These are phyloP conservation scores for Synergus japonicus DNA, from an alignment of 2,888 invertebrate genomes.

Conservation along the genomic window DNA sequence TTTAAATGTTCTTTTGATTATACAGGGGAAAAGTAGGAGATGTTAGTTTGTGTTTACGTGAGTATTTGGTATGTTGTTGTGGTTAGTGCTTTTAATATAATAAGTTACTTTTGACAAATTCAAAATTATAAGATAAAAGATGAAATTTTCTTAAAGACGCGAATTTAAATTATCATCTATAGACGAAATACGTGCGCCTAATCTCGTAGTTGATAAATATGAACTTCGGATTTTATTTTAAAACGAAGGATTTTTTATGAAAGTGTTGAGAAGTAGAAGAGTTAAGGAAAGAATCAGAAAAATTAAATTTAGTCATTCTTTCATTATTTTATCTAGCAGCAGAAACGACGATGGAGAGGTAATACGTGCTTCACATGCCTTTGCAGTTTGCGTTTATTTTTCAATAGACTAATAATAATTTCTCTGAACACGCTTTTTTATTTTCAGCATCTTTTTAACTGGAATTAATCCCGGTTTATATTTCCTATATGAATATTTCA, in stretches of 20 bases:
- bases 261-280: slow-evolving; percentile 47
- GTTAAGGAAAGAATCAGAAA: slow-evolving; percentile 46
- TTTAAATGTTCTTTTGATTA: too few relatives aligned
- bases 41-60: too few relatives aligned
- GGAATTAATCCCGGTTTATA: neutral
- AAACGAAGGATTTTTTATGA: slow-evolving; percentile 34
- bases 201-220: slow-evolving; percentile 1
- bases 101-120: too few relatives aligned
- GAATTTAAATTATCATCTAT: too few relatives aligned
- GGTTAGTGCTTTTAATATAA: too few relatives aligned
- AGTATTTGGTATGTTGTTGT: too few relatives aligned
- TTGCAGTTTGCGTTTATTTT: slow-evolving; percentile 26
- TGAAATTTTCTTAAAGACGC: too few relatives aligned
- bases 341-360: slow-evolving; percentile 23
- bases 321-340: slow-evolving; percentile 50
- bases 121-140: too few relatives aligned
- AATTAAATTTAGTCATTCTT: slow-evolving; percentile 52
- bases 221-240: neutral
- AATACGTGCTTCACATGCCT: slow-evolving; percentile 44
- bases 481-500: too few relatives aligned
- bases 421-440: neutral
- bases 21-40: too few relatives aligned
- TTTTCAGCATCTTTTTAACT: neutral
- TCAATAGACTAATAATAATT: neutral
- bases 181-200: too few relatives aligned